phyloP scores from a whole-genome alignment of 2,888 invertebrate species.

The Sycophila texana region DNA sequence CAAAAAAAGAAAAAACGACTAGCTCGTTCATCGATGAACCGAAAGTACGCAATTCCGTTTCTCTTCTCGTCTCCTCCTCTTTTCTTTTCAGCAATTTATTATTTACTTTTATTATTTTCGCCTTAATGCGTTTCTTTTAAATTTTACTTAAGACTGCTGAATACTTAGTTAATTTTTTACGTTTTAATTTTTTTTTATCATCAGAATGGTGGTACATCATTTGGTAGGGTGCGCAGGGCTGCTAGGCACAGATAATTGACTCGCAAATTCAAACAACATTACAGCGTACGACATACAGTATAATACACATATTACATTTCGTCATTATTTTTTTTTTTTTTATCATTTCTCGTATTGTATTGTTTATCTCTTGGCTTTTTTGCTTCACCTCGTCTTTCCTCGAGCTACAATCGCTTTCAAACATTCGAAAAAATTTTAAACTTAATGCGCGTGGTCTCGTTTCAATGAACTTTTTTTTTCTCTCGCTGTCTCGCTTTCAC shows the following conservation, averaged over 20 bases:
- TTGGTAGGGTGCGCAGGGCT: slow-evolving; percentile 76
- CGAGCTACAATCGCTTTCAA: slow-evolving; percentile 40
- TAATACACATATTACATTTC: slow-evolving; percentile 72
- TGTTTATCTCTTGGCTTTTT: slow-evolving; percentile 49
- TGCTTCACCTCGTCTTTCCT: slow-evolving; percentile 36
- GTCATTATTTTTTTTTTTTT: slow-evolving; percentile 51
- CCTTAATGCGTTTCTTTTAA: slow-evolving; percentile 52
- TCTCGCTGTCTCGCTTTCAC: slow-evolving; percentile 22
- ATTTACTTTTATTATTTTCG: slow-evolving; percentile 23
- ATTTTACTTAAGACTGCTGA: slow-evolving; percentile 62
- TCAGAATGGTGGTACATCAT: slow-evolving; percentile 74
- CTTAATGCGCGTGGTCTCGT: slow-evolving; percentile 24
- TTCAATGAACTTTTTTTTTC: slow-evolving; percentile 32
- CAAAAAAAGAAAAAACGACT: too few relatives aligned
- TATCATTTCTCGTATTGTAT: slow-evolving; percentile 55
- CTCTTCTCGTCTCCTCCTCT: slow-evolving; percentile 61
- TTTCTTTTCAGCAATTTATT: slow-evolving; percentile 59
- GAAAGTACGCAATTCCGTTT: slow-evolving; percentile 51
- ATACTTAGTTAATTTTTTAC: slow-evolving; percentile 48
- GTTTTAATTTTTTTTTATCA: slow-evolving; percentile 61
- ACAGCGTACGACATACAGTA: slow-evolving; percentile 76
- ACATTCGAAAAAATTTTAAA: slow-evolving; percentile 35
- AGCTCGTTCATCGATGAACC: too few relatives aligned
- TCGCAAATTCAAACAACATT: slow-evolving; percentile 78
- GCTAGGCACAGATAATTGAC: slow-evolving; percentile 82